phyloP scores from a whole-genome alignment of 2,888 invertebrate genomes.

The Carabus problematicus region DNA sequence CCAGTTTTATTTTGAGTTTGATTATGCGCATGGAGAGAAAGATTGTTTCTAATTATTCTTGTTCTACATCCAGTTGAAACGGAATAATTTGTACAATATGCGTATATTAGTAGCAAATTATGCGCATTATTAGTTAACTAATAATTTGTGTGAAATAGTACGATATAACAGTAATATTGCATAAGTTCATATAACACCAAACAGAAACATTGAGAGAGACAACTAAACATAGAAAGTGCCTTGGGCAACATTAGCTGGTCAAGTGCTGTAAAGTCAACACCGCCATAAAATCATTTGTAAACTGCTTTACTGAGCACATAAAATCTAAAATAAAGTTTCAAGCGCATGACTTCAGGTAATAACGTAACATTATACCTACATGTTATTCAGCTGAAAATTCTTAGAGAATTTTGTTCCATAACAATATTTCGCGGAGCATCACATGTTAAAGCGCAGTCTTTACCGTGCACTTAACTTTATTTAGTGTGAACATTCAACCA shows the following conservation, averaged over 20 bases:
- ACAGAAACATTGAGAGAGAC: background rate
- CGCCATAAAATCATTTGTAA: constrained; percentile 36
- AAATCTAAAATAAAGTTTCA: constrained; percentile 27
- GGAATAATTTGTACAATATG: no score
- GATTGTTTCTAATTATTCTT: no score
- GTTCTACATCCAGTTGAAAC: no score
- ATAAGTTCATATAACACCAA: no score
- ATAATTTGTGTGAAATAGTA: no score
- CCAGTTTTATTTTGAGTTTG: no score
- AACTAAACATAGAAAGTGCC: background rate
- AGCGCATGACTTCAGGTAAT: constrained; percentile 17
- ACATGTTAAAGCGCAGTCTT: constrained; percentile 8
- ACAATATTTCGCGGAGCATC: constrained; percentile 16
- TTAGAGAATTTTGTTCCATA: constrained; percentile 3
- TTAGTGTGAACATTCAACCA: background rate
- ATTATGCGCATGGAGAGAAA: no score
- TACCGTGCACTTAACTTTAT: constrained; percentile 2
- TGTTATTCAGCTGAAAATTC: constrained; percentile 12
- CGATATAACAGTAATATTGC: no score
- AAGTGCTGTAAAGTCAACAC: constrained; percentile 16
- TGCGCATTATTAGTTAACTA: no score
- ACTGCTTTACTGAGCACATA: constrained; percentile 30
- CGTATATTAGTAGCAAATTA: no score
- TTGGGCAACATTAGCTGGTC: background rate
- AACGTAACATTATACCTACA: constrained; percentile 14